A percentile compares a stretch with the other conserved stretches of the same genome.
These are phyloP conservation scores for Sclerurus mexicanus DNA, from an alignment of 2,113 vertebrate genomes.

Conservation along the genomic window DNA sequence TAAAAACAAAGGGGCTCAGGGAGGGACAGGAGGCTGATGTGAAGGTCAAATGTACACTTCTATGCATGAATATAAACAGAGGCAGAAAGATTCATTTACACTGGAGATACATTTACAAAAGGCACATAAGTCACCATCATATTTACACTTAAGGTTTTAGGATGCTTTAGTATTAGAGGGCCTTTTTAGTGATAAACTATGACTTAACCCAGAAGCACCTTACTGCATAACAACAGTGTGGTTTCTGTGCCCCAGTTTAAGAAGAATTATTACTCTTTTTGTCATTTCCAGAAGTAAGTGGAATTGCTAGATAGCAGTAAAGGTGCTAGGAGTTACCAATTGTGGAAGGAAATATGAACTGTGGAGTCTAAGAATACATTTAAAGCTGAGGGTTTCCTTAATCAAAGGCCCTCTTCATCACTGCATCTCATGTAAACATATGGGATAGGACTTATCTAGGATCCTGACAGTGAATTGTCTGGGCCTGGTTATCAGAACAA, in stretches of 20 bases:
- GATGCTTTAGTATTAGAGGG: not conserved
- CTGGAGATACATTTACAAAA: not conserved
- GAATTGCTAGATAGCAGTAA: not conserved
- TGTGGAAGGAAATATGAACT: not conserved
- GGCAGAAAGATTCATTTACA: not conserved
- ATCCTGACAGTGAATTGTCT: accelerated
- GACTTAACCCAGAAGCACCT: not conserved
- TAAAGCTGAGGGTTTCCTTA: not conserved
- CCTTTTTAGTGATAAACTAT: not conserved
- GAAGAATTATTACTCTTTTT: not conserved
- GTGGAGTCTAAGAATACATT: not conserved
- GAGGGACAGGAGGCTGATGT: not conserved
- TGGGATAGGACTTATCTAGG: not conserved
- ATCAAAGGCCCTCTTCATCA: not conserved
- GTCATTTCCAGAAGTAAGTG: not conserved
- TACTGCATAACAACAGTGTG: not conserved
- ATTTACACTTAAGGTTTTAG: not conserved
- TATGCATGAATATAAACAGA: not conserved
- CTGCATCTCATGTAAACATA: not conserved
- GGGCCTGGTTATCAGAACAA: not conserved
- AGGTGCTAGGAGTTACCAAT: not conserved
- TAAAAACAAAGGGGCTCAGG: slow-evolving; percentile 6
- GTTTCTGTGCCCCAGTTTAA: not conserved
- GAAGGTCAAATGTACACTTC: not conserved
- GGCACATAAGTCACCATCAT: not conserved